phyloP scores from a whole-genome alignment of 2,888 invertebrate species.

The Lasioglossum malachurum region DNA sequence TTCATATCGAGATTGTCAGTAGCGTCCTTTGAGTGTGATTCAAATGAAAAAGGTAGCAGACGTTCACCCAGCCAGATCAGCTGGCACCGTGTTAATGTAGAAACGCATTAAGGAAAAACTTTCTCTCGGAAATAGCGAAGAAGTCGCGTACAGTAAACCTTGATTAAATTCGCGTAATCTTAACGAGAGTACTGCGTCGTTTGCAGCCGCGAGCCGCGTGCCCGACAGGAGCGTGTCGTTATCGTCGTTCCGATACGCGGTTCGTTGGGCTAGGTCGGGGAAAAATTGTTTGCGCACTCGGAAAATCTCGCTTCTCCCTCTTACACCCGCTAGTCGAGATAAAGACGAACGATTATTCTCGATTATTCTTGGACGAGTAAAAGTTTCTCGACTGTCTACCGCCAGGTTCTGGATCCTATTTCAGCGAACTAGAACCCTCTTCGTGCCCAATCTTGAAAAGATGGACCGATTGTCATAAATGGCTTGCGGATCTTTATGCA shows the following conservation, averaged over 20 bases:
- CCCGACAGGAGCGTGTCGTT: conserved; percentile 24
- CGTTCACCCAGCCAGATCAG: too few species aligned
- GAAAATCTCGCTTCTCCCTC: not conserved
- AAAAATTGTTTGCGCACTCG: conserved; percentile 39
- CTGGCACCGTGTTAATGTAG: too few species aligned
- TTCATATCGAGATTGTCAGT: not conserved
- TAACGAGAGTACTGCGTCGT: not conserved
- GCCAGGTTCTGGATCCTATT: not conserved
- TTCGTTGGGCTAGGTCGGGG: conserved; percentile 66
- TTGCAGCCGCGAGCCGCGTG: conserved; percentile 6
- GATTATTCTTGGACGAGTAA: not conserved
- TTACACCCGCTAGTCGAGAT: not conserved
- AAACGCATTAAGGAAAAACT: not conserved
- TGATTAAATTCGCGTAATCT: conserved; percentile 5
- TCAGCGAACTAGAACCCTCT: not conserved
- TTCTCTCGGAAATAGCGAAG: not conserved
- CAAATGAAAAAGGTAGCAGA: not conserved
- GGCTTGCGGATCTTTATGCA: too few species aligned
- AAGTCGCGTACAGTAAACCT: not conserved
- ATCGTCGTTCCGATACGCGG: conserved; percentile 12
- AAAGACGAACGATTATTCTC: not conserved
- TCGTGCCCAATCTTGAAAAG: not conserved
- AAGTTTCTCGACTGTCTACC: not conserved
- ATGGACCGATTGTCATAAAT: not conserved
- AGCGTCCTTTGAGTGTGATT: not conserved